Evolutionary conservation across 2,797 vertebrate genomes (phyloP).

Genomic region (Anabas testudineus): DNA sequence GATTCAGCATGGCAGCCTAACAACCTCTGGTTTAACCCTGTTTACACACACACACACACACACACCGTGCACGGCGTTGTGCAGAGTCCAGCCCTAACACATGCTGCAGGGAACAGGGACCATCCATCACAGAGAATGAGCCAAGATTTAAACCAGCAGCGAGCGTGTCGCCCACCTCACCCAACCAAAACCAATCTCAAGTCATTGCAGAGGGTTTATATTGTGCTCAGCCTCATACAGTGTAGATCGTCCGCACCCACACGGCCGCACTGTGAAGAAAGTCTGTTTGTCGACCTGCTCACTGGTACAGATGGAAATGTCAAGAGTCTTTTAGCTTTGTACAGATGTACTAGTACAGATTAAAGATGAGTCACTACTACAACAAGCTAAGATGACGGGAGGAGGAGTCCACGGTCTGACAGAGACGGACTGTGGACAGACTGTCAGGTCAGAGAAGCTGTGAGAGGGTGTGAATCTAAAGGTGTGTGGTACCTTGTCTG

Average conservation of each 20-base stretch:
- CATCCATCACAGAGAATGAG: slow-evolving; percentile 70
- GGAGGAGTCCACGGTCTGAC: too few relatives aligned
- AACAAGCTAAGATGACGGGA: too few relatives aligned
- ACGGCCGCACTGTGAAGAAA: too few relatives aligned
- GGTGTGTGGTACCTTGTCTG: slow-evolving; percentile 83
- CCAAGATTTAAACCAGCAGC: too few relatives aligned
- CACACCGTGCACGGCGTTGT: slow-evolving; percentile 16
- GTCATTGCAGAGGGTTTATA: slow-evolving; percentile 7
- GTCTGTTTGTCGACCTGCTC: too few relatives aligned
- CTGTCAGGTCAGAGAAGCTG: too few relatives aligned
- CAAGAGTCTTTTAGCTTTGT: too few relatives aligned
- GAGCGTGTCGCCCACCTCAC: neutral
- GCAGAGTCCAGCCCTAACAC: slow-evolving; percentile 48
- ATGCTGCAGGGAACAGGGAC: slow-evolving; percentile 40
- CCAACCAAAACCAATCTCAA: slow-evolving; percentile 15
- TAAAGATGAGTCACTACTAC: too few relatives aligned
- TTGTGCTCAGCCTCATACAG: slow-evolving; percentile 4
- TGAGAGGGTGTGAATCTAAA: neutral
- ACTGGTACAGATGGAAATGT: too few relatives aligned
- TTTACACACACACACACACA: slow-evolving; percentile 7
- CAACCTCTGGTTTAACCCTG: slow-evolving; percentile 42
- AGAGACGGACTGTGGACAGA: too few relatives aligned
- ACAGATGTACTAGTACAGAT: too few relatives aligned
- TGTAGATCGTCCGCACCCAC: neutral
- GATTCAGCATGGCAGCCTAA: slow-evolving; percentile 46